Evolutionary conservation across 1,140 invertebrate species (phyloP), one percentile per base, ranked within the genome.

Genomic region (Caenorhabditis tropicalis): DNA sequence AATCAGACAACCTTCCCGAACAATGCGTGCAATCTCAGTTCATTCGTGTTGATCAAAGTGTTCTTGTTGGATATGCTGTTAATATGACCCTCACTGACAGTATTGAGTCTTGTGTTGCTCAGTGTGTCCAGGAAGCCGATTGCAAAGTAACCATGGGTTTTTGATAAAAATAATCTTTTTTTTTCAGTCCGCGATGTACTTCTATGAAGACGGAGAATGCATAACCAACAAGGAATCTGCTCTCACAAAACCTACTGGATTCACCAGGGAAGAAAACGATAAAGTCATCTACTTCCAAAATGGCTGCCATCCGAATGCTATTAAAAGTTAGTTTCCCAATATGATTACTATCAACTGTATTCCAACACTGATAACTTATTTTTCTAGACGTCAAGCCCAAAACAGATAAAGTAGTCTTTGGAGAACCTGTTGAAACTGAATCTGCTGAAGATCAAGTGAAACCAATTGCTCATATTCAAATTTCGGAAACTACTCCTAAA

Each of bases 191-290:
- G 89, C 90, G 16, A 91, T 90, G 88, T 90, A 90, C 80, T 90
- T 90, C 85, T 90, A 91, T 56, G 89, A 90, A 83, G 89, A 90
- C 79, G 90, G 89, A 7, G 89, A 90, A 60, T 90, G 89, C 83
- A 90, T 90, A 31, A 90, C 90, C 16, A 90, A 91, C 79, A 79
- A 83, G n/a, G 89, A 91, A 83, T 89, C 90, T 43, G 89, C 88
- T 27, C 60, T 84, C 12, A 83, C 84, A 19, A 82, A 85, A 29
- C 88, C 83, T 39, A 33, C 49, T 29, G 70, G 49, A 3, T 84
- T 84, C 24, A 80, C 39, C 19, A 79, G 58, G 33, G 82, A 58
- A 48, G 56, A 82, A 24, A 65, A 84, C 49, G 83, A 84, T 49
- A 82, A 82, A 70, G 90, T 91, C 15, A 85, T 90, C 49, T 90